Conservation (phyloP, 2,888 invertebrate genomes). For the Mesodorylaimus sp. region DNA sequence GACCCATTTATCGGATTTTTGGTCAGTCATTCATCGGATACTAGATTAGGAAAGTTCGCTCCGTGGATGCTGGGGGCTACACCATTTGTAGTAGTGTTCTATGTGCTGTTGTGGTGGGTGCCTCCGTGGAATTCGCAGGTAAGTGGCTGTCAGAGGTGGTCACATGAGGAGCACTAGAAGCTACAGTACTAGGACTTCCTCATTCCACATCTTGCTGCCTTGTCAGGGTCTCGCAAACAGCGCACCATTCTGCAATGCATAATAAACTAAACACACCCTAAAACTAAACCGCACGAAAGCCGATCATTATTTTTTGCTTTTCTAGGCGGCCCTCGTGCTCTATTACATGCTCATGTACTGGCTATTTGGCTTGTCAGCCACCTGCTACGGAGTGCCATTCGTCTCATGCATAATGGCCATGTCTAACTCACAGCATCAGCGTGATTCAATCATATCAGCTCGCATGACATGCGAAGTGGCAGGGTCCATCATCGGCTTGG, state of each 20-base stretch:
- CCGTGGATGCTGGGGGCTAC: conserved; percentile 3
- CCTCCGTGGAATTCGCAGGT: neutral
- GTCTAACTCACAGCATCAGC: neutral
- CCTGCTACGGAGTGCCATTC: conserved; percentile 4
- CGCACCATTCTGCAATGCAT: no score
- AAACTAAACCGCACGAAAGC: no score
- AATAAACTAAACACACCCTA: no score
- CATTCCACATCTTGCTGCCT: no score
- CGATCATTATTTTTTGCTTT: no score
- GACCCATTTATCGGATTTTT: conserved; percentile 1
- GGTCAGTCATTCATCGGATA: neutral
- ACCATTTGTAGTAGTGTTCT: neutral
- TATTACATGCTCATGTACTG: conserved; percentile 4
- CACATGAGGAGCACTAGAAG: no score
- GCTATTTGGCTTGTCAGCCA: neutral
- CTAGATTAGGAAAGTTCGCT: conserved; percentile 1
- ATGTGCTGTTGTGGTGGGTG: conserved; percentile 1
- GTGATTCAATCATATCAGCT: neutral
- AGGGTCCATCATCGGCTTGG: neutral
- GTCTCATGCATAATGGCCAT: neutral
- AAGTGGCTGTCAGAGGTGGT: no score
- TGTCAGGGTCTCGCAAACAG: neutral
- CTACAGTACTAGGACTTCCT: no score
- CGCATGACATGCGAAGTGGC: neutral
- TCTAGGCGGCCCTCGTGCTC: neutral